Percentiles rank a stretch among this genome's conserved stretches.
Conservation (phyloP, 2,113 vertebrate species). For the Coptodon bakossiorum region DNA sequence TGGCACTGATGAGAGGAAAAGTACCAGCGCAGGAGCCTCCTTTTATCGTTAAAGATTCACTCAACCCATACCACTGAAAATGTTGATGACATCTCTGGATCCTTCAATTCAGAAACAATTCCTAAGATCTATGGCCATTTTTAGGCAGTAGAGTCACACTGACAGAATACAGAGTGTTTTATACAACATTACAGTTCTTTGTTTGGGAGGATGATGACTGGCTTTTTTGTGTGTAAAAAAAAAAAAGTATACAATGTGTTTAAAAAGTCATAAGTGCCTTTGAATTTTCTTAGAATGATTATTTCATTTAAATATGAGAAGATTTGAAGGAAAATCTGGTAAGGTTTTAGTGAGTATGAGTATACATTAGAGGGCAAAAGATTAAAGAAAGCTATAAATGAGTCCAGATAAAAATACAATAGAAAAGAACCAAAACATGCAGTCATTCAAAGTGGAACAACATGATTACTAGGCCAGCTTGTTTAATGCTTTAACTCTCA, state of each 20-base stretch:
- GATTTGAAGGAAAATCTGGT: background rate
- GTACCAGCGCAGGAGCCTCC: background rate
- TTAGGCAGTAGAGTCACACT: background rate
- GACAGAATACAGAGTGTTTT: background rate
- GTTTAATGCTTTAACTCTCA: background rate
- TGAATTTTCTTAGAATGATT: background rate
- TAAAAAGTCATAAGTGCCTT: fast-evolving
- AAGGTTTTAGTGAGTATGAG: background rate
- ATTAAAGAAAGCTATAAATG: background rate
- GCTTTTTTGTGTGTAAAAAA: background rate
- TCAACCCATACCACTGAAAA: background rate
- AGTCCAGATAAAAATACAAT: background rate
- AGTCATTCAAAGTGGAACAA: background rate
- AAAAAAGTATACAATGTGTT: background rate
- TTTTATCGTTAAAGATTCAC: background rate
- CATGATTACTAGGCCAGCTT: background rate
- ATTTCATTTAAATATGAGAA: background rate
- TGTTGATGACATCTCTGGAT: background rate
- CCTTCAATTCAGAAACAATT: fast-evolving
- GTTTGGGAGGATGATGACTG: background rate
- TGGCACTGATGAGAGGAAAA: background rate
- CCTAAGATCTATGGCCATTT: background rate
- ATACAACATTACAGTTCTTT: background rate
- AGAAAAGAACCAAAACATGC: background rate
- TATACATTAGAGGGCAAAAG: background rate